Conservation (phyloP, 2,888 invertebrate genomes). For the Erpobdella octoculata region DNA sequence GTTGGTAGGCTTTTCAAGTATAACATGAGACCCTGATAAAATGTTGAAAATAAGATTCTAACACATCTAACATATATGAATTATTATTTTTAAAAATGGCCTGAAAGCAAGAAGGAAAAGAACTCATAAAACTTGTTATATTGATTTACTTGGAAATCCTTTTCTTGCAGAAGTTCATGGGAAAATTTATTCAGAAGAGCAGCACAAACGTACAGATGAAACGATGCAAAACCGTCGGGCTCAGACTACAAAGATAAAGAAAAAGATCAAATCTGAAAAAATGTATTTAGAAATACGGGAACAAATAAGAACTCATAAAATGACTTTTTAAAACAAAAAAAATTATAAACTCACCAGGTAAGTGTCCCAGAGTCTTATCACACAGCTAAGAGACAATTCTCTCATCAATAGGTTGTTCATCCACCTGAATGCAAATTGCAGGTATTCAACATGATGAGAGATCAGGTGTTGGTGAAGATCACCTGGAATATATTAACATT, state of each 20-base stretch:
- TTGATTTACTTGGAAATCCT: slow-evolving; percentile 76
- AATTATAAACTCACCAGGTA: slow-evolving; percentile 65
- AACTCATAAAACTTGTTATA: background rate
- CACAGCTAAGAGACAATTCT: slow-evolving; percentile 90
- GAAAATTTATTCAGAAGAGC: slow-evolving; percentile 95
- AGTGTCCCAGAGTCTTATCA: slow-evolving; percentile 96
- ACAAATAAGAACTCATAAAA: too few species aligned
- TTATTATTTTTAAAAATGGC: background rate
- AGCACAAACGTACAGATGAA: slow-evolving; percentile 98
- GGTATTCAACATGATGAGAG: slow-evolving; percentile 86
- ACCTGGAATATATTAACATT: slow-evolving; percentile 27
- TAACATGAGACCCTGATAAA: slow-evolving; percentile 74
- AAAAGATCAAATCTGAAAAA: background rate
- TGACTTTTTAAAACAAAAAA: too few species aligned
- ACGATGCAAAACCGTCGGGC: slow-evolving; percentile 88
- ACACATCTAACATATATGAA: too few species aligned
- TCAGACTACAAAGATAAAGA: slow-evolving; percentile 51
- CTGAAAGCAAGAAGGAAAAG: background rate
- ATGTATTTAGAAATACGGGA: too few species aligned
- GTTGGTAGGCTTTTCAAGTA: slow-evolving; percentile 92
- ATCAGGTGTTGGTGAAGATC: slow-evolving; percentile 80
- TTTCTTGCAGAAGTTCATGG: slow-evolving; percentile 75
- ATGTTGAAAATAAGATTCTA: too few species aligned
- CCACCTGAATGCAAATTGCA: slow-evolving; percentile 99
- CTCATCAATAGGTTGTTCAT: slow-evolving; percentile 97